Evolutionary conservation across 2,888 invertebrate species (phyloP).

Genomic region (Mythimna loreyi): DNA sequence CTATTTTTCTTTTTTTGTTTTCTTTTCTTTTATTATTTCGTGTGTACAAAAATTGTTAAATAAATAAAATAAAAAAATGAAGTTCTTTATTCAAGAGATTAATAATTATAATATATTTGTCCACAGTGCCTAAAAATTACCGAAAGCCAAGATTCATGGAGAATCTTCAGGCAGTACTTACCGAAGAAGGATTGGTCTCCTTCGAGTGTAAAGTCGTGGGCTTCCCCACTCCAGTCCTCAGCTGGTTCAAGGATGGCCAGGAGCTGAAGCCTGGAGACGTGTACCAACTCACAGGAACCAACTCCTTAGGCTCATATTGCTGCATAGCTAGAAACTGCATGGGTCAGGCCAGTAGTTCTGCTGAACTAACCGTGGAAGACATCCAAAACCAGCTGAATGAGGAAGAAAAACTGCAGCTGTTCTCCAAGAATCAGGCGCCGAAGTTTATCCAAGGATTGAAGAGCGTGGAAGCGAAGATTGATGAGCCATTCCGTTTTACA

Average conservation of each 20-base stretch:
- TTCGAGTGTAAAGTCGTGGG: conserved; percentile 98
- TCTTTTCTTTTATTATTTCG: no score
- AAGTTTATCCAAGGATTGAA: conserved; percentile 95
- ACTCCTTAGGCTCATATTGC: conserved; percentile 96
- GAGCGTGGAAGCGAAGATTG: conserved; percentile 95
- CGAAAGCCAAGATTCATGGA: conserved; percentile 97
- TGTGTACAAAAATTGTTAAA: no score
- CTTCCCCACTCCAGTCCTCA: conserved; percentile 96
- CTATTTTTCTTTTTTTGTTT: no score
- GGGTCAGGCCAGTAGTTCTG: conserved; percentile 96
- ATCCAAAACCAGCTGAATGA: conserved; percentile 97
- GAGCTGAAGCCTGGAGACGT: conserved; percentile 98
- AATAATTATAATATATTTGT: background rate
- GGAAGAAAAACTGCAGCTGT: conserved; percentile 94
- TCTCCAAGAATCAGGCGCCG: conserved; percentile 95
- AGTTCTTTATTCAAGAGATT: background rate
- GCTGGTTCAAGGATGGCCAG: conserved; percentile 98
- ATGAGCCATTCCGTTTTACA: conserved; percentile 95
- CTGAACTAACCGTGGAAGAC: conserved; percentile 97
- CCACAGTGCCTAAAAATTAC: conserved; percentile 96
- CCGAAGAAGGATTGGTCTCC: conserved; percentile 97
- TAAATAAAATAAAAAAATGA: no score
- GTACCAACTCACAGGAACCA: conserved; percentile 97
- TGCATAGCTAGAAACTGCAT: conserved; percentile 97
- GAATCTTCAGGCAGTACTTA: conserved; percentile 96